Base-by-base conservation (phyloP, 64 coral and sea anemone genomes). In the Montipora cactus region DNA sequence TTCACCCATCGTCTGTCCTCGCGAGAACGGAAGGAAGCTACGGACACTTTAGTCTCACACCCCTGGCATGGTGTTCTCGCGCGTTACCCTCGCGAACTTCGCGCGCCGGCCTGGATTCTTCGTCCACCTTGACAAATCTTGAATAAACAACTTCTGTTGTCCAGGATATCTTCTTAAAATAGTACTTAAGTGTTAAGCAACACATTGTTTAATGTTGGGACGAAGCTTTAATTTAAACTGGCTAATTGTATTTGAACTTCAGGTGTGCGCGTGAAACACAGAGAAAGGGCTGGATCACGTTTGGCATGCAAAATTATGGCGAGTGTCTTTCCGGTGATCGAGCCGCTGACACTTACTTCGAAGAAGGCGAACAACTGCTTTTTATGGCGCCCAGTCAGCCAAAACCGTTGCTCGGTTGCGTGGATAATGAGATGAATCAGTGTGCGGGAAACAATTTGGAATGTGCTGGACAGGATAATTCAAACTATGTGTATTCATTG, bases 311-410 rank as follows among this genome's bases (percentile, higher is more conserved):
- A 44, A 96, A 96, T 67, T 94, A 94, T 79, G 97, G 97, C 5
- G 97, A 99, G 19, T 99, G 97, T 70, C 93, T 96, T 59, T 99
- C 97, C n/a, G 97, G 97, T 87, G 92, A 93, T 9, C 77, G 85
- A 28, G 95, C 83, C 12, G 67, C 58, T 22, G 92, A 96, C 21
- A 94, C 97, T 3, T 99, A 92, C 52, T 94, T 87, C 51, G 82
- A 99, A 50, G 97, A 99, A 89, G 97, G 97, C 19, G 91, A 96
- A 66, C 95, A 94, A 46, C 89, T 94, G 18, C 73, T 90, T 19
- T 96, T 99, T 69, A 67, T 87, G 16, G 74, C 90, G 46, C 90
- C 64, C 19, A 88, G 89, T n/a, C 92, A 99, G 51, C 89, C 95
- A 13, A 96, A 96, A 59, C 97, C 97, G 66, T 92, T 95, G 95